Conservation (phyloP, 1,140 invertebrate species). For the Lepidurus packardi region DNA sequence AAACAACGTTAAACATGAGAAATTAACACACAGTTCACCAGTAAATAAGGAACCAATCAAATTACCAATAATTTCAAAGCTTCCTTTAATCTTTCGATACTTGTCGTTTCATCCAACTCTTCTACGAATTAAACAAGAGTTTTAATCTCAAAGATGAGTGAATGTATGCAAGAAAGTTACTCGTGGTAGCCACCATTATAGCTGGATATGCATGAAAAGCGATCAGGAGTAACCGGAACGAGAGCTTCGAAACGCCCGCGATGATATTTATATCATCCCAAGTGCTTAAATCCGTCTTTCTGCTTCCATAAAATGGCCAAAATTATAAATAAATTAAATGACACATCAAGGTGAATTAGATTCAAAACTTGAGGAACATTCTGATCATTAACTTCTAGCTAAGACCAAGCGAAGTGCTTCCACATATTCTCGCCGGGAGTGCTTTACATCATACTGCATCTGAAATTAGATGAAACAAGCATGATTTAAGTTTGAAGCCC, state of each 20-base stretch:
- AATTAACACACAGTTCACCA: too few relatives aligned
- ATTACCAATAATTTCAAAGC: conserved; percentile 59
- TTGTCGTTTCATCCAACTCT: conserved; percentile 48
- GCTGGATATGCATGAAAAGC: too few relatives aligned
- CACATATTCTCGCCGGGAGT: conserved; percentile 82
- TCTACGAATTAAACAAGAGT: conserved; percentile 52
- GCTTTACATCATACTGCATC: conserved; percentile 73
- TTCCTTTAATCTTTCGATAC: conserved; percentile 57
- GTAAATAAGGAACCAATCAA: too few relatives aligned
- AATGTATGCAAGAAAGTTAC: too few relatives aligned
- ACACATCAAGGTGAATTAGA: too few relatives aligned
- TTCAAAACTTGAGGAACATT: not conserved
- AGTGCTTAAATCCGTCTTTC: conserved; percentile 64
- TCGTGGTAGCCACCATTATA: too few relatives aligned
- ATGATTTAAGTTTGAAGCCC: not conserved
- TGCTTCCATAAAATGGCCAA: conserved; percentile 61
- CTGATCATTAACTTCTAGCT: conserved; percentile 59
- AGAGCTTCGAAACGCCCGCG: conserved; percentile 80
- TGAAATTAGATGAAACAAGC: conserved; percentile 47
- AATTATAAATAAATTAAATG: too few relatives aligned
- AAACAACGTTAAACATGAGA: too few relatives aligned
- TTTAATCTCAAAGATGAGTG: too few relatives aligned
- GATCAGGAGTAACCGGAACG: too few relatives aligned
- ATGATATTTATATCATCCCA: conserved; percentile 83
- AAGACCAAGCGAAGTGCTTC: conserved; percentile 73